Evolutionary conservation across 2,888 invertebrate species (phyloP).

Genomic region (Kuschelorhynchus macadamiae): DNA sequence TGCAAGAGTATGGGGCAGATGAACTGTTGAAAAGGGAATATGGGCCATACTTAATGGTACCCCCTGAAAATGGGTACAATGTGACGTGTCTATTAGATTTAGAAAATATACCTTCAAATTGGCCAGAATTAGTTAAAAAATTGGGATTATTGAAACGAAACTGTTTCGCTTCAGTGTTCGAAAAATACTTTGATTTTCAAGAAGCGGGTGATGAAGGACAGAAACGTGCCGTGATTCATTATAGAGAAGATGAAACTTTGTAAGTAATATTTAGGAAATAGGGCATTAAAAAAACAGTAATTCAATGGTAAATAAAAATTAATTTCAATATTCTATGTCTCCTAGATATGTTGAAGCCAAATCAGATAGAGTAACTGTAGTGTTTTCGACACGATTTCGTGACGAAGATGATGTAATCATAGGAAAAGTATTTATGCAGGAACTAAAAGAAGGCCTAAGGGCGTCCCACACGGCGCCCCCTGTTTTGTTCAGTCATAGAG

Average conservation of each 20-base stretch:
- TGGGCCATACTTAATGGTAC: constrained; percentile 81
- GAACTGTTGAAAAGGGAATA: constrained; percentile 95
- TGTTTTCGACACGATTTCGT: constrained; percentile 98
- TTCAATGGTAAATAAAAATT: too few species aligned
- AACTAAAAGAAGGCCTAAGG: constrained; percentile 96
- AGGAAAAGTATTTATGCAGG: constrained; percentile 99
- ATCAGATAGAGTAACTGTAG: constrained; percentile 97
- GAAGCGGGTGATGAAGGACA: constrained; percentile 92
- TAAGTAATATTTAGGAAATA: constrained; percentile 70
- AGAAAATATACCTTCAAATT: constrained; percentile 91
- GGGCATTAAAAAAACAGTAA: too few species aligned
- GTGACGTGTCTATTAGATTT: constrained; percentile 91
- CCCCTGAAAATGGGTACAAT: constrained; percentile 94
- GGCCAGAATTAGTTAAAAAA: constrained; percentile 91
- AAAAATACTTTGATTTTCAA: constrained; percentile 99
- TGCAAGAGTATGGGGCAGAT: constrained; percentile 98
- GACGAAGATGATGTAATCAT: constrained; percentile 98
- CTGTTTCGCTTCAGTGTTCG: constrained; percentile 99
- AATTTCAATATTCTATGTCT: too few species aligned
- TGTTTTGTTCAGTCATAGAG: constrained; percentile 93
- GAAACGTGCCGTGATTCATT: constrained; percentile 97
- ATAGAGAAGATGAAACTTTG: constrained; percentile 99
- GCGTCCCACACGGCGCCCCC: constrained; percentile 94
- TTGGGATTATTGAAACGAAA: constrained; percentile 96
- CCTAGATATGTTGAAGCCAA: constrained; percentile 97